Evolutionary conservation across 2,888 invertebrate genomes (phyloP), one percentile per base, ranked within the genome.

Genomic region (Metalampra italica): DNA sequence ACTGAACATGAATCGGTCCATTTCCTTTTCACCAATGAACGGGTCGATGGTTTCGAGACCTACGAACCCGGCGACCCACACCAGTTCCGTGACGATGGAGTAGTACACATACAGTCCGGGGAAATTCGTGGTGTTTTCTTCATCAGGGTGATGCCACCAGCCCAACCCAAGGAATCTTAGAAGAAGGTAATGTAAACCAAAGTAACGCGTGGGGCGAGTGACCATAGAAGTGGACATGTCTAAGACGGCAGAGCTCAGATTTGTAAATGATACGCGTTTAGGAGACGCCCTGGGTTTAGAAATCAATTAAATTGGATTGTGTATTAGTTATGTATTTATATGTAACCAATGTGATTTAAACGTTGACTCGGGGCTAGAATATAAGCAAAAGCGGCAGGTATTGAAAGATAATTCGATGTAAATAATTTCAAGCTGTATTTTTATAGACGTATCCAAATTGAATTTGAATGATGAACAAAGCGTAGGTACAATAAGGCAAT

Each of bases 141-240:
- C 78, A 49, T 88, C 85, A 0, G 89, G 87, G 45, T 82, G 77
- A 55, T 89, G 89, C 88, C 88, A 89, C 89, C 88, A 88, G 22
- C 89, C 89, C 0, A 89, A 57, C 0, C 88, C 88, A 4, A 88
- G 64, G 46, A 80, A 76, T 46, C 89, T 71, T 4, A 89, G 55
- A 15, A 89, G 63, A n/a, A 57, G 50, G 51, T 67, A 89, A 55
- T 89, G 88, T 32, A 81, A 59, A 13, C 63, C 63, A 56, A 89
- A 89, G 55, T 83, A 88, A 14, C 75, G 72, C 29, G 51, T 73
- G 0, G 86, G 84, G 13, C 74, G 75, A 45, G 55, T 48, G 22
- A 22, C 22, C 22, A 22, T 22, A 22, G 22, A 22, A 22, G 3
- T 22, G 5, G 22, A 22, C 11, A n/a, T 34, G 9, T 11, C 39